Evolutionary conservation across 2,113 vertebrate species (phyloP), one percentile per base, ranked within the genome.

Genomic region (Felis chaus): DNA sequence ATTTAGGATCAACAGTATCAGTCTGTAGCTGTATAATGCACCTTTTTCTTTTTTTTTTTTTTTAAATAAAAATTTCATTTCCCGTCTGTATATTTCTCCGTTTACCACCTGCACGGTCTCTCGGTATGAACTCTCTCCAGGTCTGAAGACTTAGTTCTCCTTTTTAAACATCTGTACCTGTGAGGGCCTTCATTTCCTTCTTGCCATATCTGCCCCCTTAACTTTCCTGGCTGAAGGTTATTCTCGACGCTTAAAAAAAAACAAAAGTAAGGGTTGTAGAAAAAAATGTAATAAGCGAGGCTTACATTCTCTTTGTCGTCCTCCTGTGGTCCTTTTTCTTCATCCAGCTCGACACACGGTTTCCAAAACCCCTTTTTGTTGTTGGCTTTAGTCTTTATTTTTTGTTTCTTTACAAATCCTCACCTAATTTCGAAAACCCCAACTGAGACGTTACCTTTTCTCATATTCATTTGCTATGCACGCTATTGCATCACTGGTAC

Each of bases 141-240:
- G 4, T 61, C 19, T 78, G 61, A 45, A 57, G 36, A 63, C 48
- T 65, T 53, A 11, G 31, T 91, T 69, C 41, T 14, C n/a, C 69
- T 89, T 92, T 87, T 88, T n/a, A 36, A 94, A 18, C 61, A 53
- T 86, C 16, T 73, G 48, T 80, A 12, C 25, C 68, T 57, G 8
- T 66, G 69, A 79, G 65, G 57, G 21, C 7, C 63, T 84, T 96
- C 63, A 21, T 94, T 95, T 95, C 73, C 21, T 74, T 89, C 86
- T 85, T 69, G n/a, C 50, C 8, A 9, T 82, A 48, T 87, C 65
- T 25, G 4, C 69, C 10, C 1, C 23, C 27, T 33, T 73, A 73
- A 29, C 21, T 89, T 92, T 45, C 50, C 29, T 89, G 29, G 18
- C 21, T 74, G 33, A 73, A 66, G 55, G 48, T 85, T 78, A 80